phyloP scores from a whole-genome alignment of 2,797 vertebrate species.

The Masticophis lateralis region DNA sequence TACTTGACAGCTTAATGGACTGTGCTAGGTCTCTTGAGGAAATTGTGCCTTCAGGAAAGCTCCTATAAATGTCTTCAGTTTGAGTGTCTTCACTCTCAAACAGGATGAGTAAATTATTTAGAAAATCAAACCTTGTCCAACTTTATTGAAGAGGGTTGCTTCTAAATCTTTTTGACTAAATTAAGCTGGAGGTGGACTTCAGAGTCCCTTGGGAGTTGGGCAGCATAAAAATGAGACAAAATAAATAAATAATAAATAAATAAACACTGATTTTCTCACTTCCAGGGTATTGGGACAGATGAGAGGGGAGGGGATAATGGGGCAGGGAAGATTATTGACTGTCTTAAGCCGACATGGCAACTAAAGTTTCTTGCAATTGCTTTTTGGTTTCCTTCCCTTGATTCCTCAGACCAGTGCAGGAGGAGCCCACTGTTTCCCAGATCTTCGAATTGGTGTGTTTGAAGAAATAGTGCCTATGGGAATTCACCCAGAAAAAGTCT shows the following conservation, averaged over 20 bases:
- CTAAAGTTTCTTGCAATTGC: constrained; percentile 3
- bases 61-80: background rate
- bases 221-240: no score
- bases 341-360: background rate
- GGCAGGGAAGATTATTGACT: background rate
- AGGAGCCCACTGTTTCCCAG: constrained; percentile 86
- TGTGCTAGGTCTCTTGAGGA: background rate
- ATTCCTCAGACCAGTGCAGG: constrained; percentile 84
- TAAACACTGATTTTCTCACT: background rate
- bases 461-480: constrained; percentile 97
- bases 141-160: background rate
- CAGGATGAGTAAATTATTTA: background rate
- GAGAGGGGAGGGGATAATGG: background rate
- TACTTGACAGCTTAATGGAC: background rate
- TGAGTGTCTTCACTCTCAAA: background rate
- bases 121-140: background rate
- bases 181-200: background rate
- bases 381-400: constrained; percentile 43
- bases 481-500: constrained; percentile 82
- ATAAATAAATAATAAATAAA: no score
- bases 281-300: background rate
- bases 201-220: no score
- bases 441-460: constrained; percentile 86
- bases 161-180: background rate
- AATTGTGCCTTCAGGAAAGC: background rate